Evolutionary conservation across 2,888 invertebrate species (phyloP).

Genomic region (Lydus trimaculatus): DNA sequence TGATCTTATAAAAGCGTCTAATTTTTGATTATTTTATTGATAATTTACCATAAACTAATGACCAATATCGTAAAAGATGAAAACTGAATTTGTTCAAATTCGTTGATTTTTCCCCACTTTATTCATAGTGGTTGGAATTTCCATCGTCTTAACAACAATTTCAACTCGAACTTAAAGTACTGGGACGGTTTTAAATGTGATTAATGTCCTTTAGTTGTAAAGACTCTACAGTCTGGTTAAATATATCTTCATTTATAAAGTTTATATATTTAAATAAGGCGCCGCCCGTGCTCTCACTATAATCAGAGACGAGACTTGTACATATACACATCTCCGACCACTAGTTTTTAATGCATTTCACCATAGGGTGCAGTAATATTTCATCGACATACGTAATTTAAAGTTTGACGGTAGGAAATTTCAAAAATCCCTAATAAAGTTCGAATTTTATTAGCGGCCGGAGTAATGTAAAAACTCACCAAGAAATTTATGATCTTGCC

Average conservation of each 20-base stretch:
- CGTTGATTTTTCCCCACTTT: slow-evolving; percentile 23
- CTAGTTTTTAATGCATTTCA: slow-evolving; percentile 35
- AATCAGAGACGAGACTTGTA: slow-evolving; percentile 21
- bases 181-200: slow-evolving; percentile 28
- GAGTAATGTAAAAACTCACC: slow-evolving; percentile 38
- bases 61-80: background rate
- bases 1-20: slow-evolving; percentile 19
- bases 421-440: slow-evolving; percentile 39
- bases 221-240: slow-evolving; percentile 22
- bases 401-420: slow-evolving; percentile 37
- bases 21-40: slow-evolving; percentile 13
- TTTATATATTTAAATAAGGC: slow-evolving; percentile 31
- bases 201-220: slow-evolving; percentile 29
- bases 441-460: slow-evolving; percentile 36
- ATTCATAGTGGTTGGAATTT: background rate
- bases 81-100: slow-evolving; percentile 17
- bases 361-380: slow-evolving; percentile 31
- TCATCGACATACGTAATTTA: slow-evolving; percentile 36
- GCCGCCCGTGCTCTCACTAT: slow-evolving; percentile 25
- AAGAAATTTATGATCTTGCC: slow-evolving; percentile 35
- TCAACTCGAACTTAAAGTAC: slow-evolving; percentile 2
- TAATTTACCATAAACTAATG: background rate
- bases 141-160: background rate
- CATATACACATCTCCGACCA: slow-evolving; percentile 15
- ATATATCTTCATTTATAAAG: slow-evolving; percentile 34